Evolutionary conservation across 2,888 invertebrate species (phyloP), one percentile per base, ranked within the genome.

Genomic region (Keiferia lycopersicella): DNA sequence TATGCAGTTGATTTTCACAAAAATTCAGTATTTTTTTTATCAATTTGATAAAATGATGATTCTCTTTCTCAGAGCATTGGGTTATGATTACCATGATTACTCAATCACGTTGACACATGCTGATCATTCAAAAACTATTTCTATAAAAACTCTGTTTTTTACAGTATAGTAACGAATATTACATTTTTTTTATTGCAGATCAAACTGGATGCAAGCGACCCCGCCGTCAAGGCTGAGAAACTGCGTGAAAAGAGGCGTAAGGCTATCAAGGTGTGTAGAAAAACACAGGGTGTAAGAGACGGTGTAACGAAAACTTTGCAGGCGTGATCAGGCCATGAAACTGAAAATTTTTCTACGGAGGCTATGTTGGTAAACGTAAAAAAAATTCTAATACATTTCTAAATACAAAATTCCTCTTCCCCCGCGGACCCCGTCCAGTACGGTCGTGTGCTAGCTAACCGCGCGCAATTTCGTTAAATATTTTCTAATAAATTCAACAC

Each of bases 161-260:
- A n/a, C 8, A 1, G 4, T 11, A 7, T n/a, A n/a, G n/a, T n/a
- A n/a, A n/a, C n/a, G n/a, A n/a, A n/a, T n/a, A n/a, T n/a, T n/a
- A n/a, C n/a, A 26, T 7, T 6, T 6, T 14, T 41, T 22, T 66
- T 1, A 0, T 74, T 68, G 2, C 80, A 93, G 93, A 89, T 93
- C 66, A 90, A 92, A 67, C 78, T 93, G 67, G 80, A 93, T 0
- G 84, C 80, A 0, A 73, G 75, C 18, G 86, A 92, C 69, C 82
- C 89, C 2, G 93, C 92, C 0, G 87, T 93, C 51, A 91, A 86
- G 64, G 88, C 92, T 0, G 82, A 92, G 61, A 92, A 92, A 60
- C 76, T 93, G 2, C 87, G 93, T 61, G 88, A 90, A 39, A 89
- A 81, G 66, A 86, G 94, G 62, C 82, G 87, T n/a, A 92, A 87